phyloP scores from a whole-genome alignment of 2,113 vertebrate genomes.

The Pogona vitticeps region DNA sequence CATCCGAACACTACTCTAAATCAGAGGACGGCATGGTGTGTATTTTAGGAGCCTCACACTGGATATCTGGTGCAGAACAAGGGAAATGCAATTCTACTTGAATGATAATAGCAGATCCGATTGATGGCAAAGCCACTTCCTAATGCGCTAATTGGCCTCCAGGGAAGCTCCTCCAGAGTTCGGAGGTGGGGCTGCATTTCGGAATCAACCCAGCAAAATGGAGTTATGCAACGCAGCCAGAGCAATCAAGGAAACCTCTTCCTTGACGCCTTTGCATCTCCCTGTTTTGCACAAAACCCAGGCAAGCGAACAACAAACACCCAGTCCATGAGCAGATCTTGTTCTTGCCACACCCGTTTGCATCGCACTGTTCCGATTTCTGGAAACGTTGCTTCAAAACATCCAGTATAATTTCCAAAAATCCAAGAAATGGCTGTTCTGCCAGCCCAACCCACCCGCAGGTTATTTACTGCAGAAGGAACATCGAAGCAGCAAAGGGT shows the following conservation, averaged over 20 bases:
- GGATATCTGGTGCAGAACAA: slow-evolving; percentile 62
- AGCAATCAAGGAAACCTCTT: slow-evolving; percentile 49
- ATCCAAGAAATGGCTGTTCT: slow-evolving; percentile 42
- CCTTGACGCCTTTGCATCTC: slow-evolving; percentile 8
- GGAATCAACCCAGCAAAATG: slow-evolving; percentile 23
- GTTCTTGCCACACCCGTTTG: slow-evolving; percentile 44
- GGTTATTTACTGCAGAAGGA: slow-evolving; percentile 54
- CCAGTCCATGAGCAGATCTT: slow-evolving; percentile 38
- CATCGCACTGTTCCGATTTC: slow-evolving; percentile 8
- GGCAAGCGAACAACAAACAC: not conserved
- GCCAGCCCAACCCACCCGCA: slow-evolving; percentile 42
- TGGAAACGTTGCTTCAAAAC: slow-evolving; percentile 44
- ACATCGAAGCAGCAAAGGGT: slow-evolving; percentile 45
- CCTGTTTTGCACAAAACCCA: not conserved
- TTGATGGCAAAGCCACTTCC: slow-evolving; percentile 50
- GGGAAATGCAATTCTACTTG: slow-evolving; percentile 45
- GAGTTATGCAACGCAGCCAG: slow-evolving; percentile 38
- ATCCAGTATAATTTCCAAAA: slow-evolving; percentile 71
- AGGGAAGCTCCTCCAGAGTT: not conserved
- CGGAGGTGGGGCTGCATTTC: slow-evolving; percentile 27
- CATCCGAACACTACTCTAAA: slow-evolving; percentile 70
- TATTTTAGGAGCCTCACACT: slow-evolving; percentile 65
- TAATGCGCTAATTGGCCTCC: slow-evolving; percentile 32
- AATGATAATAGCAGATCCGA: slow-evolving; percentile 50
- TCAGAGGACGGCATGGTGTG: slow-evolving; percentile 59